These are phyloP conservation scores for Pangasius macronema DNA, from an alignment of 2,797 vertebrate genomes.

Conservation along the genomic window DNA sequence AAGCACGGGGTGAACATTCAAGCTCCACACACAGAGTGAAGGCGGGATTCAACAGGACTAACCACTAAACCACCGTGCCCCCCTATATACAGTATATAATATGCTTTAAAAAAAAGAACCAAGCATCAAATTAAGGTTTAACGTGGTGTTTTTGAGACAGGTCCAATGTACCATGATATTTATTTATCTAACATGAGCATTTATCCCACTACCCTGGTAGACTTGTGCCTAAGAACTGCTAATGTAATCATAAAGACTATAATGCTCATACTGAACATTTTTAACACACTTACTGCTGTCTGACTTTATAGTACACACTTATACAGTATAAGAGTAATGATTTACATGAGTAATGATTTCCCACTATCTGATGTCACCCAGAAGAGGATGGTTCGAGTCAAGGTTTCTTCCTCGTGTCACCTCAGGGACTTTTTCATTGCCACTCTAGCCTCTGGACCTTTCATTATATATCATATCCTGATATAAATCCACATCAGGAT, in stretches of 20 bases:
- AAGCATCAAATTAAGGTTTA: too few species aligned
- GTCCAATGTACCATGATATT: too few species aligned
- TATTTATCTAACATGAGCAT: too few species aligned
- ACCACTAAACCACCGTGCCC: too few species aligned
- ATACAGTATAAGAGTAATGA: neutral
- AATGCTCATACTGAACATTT: neutral
- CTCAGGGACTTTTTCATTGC: neutral
- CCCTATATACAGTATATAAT: too few species aligned
- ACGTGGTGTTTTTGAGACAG: too few species aligned
- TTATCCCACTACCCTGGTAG: too few species aligned
- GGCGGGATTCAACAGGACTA: too few species aligned
- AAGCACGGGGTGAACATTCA: too few species aligned
- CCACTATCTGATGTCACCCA: neutral
- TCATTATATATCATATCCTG: neutral
- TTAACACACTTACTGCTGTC: neutral
- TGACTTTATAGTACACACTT: neutral
- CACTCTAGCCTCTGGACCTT: neutral
- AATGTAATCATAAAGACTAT: neutral
- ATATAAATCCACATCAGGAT: neutral
- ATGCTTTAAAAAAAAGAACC: too few species aligned
- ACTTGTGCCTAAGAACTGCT: neutral
- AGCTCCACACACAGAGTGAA: too few species aligned
- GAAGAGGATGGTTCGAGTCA: neutral
- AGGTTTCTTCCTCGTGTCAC: neutral
- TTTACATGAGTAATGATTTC: too few species aligned